phyloP scores from a whole-genome alignment of 1,140 invertebrate species.

The Trachymyrmex cornetzi region DNA sequence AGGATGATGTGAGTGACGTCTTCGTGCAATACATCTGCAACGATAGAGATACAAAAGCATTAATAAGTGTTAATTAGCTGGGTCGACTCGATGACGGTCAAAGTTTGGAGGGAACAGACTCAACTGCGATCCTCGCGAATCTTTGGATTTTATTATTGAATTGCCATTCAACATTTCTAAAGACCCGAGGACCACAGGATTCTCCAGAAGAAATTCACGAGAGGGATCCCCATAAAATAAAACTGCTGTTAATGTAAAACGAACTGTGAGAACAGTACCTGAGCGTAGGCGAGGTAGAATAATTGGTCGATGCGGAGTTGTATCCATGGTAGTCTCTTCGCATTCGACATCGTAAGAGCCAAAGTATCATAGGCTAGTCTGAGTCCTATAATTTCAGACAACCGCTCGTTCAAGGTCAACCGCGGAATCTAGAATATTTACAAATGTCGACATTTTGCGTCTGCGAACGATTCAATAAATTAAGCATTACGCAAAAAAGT shows the following conservation, averaged over 20 bases:
- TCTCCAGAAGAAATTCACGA: neutral
- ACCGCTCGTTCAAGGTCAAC: constrained; percentile 76
- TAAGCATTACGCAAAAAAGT: neutral
- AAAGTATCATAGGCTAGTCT: constrained; percentile 79
- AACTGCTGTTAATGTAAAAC: constrained; percentile 62
- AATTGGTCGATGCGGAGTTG: constrained; percentile 69
- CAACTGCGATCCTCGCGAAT: neutral
- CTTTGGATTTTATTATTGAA: neutral
- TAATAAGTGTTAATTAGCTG: constrained; percentile 9
- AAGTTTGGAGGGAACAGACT: neutral
- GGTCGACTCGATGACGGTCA: neutral
- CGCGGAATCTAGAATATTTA: constrained; percentile 71
- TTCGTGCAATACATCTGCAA: constrained; percentile 80
- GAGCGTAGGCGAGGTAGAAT: constrained; percentile 79
- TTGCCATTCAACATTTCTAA: neutral
- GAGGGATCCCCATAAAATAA: constrained; percentile 1
- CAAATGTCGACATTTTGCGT: constrained; percentile 21
- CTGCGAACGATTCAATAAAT: constrained; percentile 29
- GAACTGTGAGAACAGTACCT: constrained; percentile 76
- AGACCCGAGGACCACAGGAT: neutral
- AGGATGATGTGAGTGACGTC: constrained; percentile 72
- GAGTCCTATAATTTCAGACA: constrained; percentile 77
- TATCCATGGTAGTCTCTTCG: constrained; percentile 74
- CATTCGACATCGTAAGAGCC: constrained; percentile 58
- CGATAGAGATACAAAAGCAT: neutral